Base-by-base conservation (phyloP, 2,888 invertebrate species). In the Malthinus flaveolus region DNA sequence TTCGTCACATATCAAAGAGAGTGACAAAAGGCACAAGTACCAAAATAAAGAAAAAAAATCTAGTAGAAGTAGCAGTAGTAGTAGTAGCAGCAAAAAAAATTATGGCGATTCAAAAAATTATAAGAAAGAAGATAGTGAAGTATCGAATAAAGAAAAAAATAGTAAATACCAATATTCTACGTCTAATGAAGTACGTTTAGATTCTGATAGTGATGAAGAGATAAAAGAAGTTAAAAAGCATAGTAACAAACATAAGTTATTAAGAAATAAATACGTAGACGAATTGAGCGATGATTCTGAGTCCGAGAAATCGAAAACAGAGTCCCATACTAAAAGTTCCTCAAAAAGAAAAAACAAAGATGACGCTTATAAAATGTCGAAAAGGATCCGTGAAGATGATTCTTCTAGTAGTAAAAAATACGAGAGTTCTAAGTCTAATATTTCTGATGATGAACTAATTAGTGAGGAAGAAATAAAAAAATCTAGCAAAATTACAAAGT, bases 1-100 rank as follows among this genome's bases (percentile, higher is more conserved):
- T 46, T 64, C 61, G 39, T 57, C 57, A 48, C 67, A 67, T 70
- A 67, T 69, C 62, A 66, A 51, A 52, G 57, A 58, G 37, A 56
- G 60, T 62, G 61, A 64, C 62, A 62, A 63, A 53, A 58, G 45
- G 46, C 23, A 49, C 32, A 52, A 62, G 39, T 44, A 59, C 35
- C 47, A 55, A 49, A 45, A 10, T 33, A 64, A 52, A 36, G 33
- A 51, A 44, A 51, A 44, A 44, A 12, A 49, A 31, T 34, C 34
- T 8, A 55, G 15, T 12, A 13, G 11, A 44, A 49, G 37, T 15
- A 49, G 56, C 34, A 53, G 37, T 50, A 44, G 23, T n/a, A 47
- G 58, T 32, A 47, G 56, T 1, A 37, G 46, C 12, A 50, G 48
- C n/a, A 56, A 48, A 44, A 23, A 23, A n/a, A 47, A 56, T 37